Evolutionary conservation across 2,888 invertebrate species (phyloP).

Genomic region (Frankliniella fusca): DNA sequence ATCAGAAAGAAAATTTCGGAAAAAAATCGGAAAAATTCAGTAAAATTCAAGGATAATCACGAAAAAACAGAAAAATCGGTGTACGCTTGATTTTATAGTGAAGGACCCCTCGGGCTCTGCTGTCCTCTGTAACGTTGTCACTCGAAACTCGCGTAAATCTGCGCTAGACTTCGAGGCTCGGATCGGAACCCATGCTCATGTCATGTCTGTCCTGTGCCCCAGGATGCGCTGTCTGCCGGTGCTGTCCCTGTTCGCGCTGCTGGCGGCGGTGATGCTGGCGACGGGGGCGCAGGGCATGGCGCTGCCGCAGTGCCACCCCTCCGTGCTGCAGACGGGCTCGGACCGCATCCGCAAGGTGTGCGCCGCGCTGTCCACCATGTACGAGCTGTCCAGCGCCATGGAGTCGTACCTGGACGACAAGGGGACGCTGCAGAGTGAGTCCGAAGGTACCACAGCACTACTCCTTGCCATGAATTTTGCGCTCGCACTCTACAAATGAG

Average conservation of each 20-base stretch:
- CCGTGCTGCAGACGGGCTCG: slow-evolving; percentile 58
- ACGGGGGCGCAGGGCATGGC: slow-evolving; percentile 47
- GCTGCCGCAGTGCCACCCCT: slow-evolving; percentile 57
- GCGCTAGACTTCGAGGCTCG: too few relatives aligned
- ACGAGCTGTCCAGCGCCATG: slow-evolving; percentile 59
- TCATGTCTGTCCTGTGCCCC: slow-evolving; percentile 34
- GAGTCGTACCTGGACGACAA: slow-evolving; percentile 55
- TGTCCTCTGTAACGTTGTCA: too few relatives aligned
- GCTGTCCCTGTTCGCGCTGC: slow-evolving; percentile 36
- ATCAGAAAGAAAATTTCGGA: too few relatives aligned
- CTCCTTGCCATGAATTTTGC: too few relatives aligned
- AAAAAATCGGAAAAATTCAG: too few relatives aligned
- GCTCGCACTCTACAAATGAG: not conserved
- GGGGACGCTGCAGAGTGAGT: slow-evolving; percentile 44
- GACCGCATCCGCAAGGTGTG: slow-evolving; percentile 61
- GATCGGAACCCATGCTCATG: slow-evolving; percentile 28
- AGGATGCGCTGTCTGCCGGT: slow-evolving; percentile 27
- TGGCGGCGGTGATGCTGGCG: slow-evolving; percentile 42
- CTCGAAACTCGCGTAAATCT: too few relatives aligned
- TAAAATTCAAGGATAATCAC: too few relatives aligned
- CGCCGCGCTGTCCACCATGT: slow-evolving; percentile 61
- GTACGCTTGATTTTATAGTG: too few relatives aligned
- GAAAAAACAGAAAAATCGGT: too few relatives aligned
- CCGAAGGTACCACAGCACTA: not conserved
- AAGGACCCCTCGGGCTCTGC: too few relatives aligned